Base-by-base conservation (phyloP, 2,797 vertebrate species). In the Bufotes viridis region DNA sequence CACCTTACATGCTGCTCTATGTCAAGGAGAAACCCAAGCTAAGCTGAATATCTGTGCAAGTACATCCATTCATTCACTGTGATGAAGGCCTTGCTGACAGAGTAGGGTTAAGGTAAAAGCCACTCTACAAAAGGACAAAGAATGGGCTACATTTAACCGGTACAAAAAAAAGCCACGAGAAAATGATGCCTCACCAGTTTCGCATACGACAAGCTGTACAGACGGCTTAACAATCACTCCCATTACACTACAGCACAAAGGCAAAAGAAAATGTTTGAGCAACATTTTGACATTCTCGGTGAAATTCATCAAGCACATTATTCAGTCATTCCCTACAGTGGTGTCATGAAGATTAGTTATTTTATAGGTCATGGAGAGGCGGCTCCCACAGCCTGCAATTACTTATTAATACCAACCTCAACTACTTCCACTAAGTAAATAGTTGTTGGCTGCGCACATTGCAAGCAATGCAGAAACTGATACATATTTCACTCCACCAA, bases 81-180 rank as follows among this genome's bases (percentile, higher is more conserved):
- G 53, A 72, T 70, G 65, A 70, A 79, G 76, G 76, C 55, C 65
- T 49, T 78, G 49, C 42, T 74, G 86, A 61, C 29, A 81, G 78
- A 75, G 80, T 49, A 57, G 70, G 69, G 86, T 34, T 82, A 87
- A 87, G 57, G 58, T 57, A 42, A 87, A 82, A 87, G 34, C 86
- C 63, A 14, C 70, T 53, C 10, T 67, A 87, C 80, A 87, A 87
- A 76, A 67, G 34, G 86, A 61, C 80, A 87, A 78, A 87, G 69
- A 65, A 15, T 67, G 51, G n/a, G 15, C 69, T 74, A 49, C 42
- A 82, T 82, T 82, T 20, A 82, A 76, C 79, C 3, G 79, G 65
- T 82, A 49, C 69, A 81, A 82, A 87, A 34, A 69, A 87, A 79
- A 12, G 61, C 76, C 61, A 18, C 9, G 18, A 70, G 63, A 80